phyloP scores from a whole-genome alignment of 2,797 vertebrate genomes.

The Coreius guichenoti region DNA sequence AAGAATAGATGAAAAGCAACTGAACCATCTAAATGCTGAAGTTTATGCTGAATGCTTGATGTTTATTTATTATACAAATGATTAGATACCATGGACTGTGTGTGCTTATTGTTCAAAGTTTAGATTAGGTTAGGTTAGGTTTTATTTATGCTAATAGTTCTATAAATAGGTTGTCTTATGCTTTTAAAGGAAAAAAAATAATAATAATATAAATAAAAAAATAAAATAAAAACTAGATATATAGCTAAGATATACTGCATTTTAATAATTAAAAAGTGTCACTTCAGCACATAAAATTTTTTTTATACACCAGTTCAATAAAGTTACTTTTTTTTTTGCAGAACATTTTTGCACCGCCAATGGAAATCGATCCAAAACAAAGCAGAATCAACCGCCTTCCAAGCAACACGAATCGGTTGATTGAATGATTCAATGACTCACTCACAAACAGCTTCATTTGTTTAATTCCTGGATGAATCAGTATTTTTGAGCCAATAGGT shows the following conservation, averaged over 20 bases:
- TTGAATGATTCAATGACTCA: neutral
- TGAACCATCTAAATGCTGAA: neutral
- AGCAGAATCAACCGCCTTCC: neutral
- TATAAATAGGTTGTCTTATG: neutral
- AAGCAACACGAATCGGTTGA: neutral
- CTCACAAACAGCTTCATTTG: neutral
- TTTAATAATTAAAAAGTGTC: neutral
- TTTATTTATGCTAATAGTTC: slow-evolving; percentile 4
- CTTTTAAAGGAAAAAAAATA: neutral
- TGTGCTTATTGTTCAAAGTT: neutral
- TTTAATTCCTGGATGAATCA: neutral
- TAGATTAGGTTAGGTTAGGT: neutral
- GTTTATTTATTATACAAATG: neutral
- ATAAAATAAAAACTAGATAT: neutral
- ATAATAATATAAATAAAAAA: too few relatives aligned
- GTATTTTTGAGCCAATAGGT: neutral
- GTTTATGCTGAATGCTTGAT: neutral
- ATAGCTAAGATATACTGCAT: neutral
- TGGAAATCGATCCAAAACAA: neutral
- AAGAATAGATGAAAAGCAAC: neutral
- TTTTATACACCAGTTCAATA: neutral
- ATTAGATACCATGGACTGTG: neutral
- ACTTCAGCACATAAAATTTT: neutral
- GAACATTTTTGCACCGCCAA: neutral
- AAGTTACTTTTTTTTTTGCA: neutral